These are phyloP conservation scores for Argyra leucocephala DNA, from an alignment of 2,888 invertebrate species.

Conservation along the genomic window DNA sequence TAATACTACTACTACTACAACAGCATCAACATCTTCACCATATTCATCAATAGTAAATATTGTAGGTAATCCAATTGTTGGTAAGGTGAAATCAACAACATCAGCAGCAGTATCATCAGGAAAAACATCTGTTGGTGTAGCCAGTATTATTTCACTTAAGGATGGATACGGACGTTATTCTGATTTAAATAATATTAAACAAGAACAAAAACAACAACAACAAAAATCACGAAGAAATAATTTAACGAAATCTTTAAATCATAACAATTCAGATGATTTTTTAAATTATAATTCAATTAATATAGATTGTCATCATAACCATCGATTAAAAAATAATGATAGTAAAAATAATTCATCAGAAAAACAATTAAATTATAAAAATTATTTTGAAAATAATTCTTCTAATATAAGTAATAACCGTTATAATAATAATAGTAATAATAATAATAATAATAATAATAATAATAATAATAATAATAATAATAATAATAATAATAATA, in stretches of 20 bases:
- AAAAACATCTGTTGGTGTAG: background rate
- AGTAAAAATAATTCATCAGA: no score
- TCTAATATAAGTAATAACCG: background rate
- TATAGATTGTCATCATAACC: no score
- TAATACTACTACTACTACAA: background rate
- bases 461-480: background rate
- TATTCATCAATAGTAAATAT: background rate
- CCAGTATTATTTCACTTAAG: slow-evolving; percentile 6
- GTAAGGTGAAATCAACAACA: background rate
- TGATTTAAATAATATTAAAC: background rate
- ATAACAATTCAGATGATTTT: no score
- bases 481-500: background rate
- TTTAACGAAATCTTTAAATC: no score
- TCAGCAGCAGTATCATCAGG: background rate
- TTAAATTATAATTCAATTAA: no score
- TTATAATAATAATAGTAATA: background rate
- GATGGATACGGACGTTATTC: background rate
- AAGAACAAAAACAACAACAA: no score
- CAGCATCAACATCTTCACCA: background rate
- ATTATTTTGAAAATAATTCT: no score
- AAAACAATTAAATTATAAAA: no score
- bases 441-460: background rate
- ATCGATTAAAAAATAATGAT: no score
- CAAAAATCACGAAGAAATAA: no score
- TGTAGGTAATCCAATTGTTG: background rate